Conservation (phyloP, 2,113 vertebrate genomes). For the Isichthys henryi region DNA sequence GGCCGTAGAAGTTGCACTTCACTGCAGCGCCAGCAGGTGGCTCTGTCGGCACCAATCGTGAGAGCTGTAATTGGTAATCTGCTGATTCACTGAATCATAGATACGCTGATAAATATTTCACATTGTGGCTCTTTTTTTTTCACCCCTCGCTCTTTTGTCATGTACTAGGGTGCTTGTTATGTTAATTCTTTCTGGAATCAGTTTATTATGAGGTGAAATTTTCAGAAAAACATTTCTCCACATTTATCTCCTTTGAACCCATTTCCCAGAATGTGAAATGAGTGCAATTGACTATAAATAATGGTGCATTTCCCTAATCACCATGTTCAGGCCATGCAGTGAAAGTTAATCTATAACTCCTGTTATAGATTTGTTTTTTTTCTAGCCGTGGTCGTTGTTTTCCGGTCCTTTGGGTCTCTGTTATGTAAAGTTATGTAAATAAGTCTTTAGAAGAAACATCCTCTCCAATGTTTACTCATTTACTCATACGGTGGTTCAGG, state of each 20-base stretch:
- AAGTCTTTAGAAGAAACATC: not conserved
- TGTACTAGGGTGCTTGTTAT: not conserved
- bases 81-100: not conserved
- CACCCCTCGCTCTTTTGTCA: not conserved
- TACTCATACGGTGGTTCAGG: not conserved
- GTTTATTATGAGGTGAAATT: not conserved
- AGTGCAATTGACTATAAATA: not conserved
- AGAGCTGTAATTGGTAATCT: not conserved
- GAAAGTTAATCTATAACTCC: not conserved
- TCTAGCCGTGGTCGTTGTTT: not conserved
- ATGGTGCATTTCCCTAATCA: not conserved
- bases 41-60: not conserved
- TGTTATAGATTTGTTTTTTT: not conserved
- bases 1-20: not conserved
- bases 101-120: not conserved
- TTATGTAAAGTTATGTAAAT: not conserved
- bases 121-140: not conserved
- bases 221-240: not conserved
- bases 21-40: not conserved
- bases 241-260: not conserved
- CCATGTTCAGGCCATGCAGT: not conserved
- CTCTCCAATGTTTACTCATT: not conserved
- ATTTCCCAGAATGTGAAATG: not conserved
- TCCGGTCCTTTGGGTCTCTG: not conserved
- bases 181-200: not conserved